Percentiles rank a stretch among this genome's conserved stretches.
Conservation (phyloP, 2,888 invertebrate species). For the Thereva unica region DNA sequence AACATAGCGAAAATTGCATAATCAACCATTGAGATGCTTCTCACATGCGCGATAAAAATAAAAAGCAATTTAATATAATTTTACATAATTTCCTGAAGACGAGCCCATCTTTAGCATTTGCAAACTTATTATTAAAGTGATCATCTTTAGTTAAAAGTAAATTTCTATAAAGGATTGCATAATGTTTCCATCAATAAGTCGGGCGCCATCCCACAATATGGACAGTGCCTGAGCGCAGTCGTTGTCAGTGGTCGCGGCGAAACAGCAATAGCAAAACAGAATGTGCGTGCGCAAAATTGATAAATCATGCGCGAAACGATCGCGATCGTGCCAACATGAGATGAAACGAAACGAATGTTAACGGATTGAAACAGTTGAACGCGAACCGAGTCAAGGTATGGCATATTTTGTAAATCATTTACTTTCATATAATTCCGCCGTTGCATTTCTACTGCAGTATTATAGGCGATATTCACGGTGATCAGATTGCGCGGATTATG, state of each 20-base stretch:
- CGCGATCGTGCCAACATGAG: conserved; percentile 20
- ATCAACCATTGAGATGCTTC: too few species aligned
- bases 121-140: too few species aligned
- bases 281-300: conserved; percentile 13
- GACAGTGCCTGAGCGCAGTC: neutral
- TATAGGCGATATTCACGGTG: too few species aligned
- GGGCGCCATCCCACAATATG: conserved; percentile 11
- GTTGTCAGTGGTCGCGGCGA: neutral
- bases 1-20: too few species aligned
- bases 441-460: too few species aligned
- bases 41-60: too few species aligned
- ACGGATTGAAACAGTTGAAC: neutral
- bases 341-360: neutral
- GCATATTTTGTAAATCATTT: neutral
- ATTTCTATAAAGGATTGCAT: neutral
- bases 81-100: too few species aligned
- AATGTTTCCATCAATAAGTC: conserved; percentile 8
- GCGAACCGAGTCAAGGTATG: neutral
- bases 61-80: too few species aligned
- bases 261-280: neutral
- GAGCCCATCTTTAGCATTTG: too few species aligned
- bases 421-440: too few species aligned
- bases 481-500: too few species aligned
- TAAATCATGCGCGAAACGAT: conserved; percentile 21
- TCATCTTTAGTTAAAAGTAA: too few species aligned